Percentiles rank a stretch among this genome's conserved stretches.
These are phyloP conservation scores for Gila orcuttii DNA, from an alignment of 2,113 vertebrate species.

Conservation along the genomic window DNA sequence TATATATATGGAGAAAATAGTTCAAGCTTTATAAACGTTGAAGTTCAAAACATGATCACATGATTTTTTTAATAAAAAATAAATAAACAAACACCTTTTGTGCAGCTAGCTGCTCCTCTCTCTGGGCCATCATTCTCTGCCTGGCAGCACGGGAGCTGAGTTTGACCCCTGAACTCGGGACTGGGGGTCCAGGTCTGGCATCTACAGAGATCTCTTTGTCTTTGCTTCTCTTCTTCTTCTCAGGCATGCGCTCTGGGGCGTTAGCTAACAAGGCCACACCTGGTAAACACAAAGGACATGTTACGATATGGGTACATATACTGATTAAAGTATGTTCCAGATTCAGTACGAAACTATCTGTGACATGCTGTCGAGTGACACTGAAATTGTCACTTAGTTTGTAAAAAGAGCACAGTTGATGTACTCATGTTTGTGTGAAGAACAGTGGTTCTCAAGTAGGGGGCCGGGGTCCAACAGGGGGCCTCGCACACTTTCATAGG, in stretches of 20 bases:
- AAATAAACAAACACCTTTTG: slow-evolving; percentile 79
- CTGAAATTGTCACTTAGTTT: not conserved
- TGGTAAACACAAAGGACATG: slow-evolving; percentile 53
- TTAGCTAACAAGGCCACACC: slow-evolving; percentile 93
- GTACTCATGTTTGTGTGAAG: not conserved
- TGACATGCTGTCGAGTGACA: not conserved
- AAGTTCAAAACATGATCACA: not conserved
- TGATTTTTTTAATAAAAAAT: too few species aligned
- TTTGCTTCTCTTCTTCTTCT: slow-evolving; percentile 75
- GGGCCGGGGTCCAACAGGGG: not conserved
- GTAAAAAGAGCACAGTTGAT: not conserved
- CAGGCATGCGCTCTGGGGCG: slow-evolving; percentile 85
- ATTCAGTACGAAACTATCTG: not conserved
- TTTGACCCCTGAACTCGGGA: slow-evolving; percentile 69
- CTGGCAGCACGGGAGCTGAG: slow-evolving; percentile 80
- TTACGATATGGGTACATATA: not conserved
- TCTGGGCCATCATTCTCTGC: slow-evolving; percentile 81
- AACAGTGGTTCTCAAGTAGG: not conserved
- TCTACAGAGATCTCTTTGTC: slow-evolving; percentile 77
- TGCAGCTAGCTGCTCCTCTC: slow-evolving; percentile 87
- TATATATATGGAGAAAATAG: not conserved
- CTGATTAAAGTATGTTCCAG: not conserved
- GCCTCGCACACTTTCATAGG: not conserved
- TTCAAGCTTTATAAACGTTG: not conserved
- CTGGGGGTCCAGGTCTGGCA: slow-evolving; percentile 61